Percentiles rank a stretch among this genome's conserved stretches.
Conservation (phyloP, 2,888 invertebrate genomes). For the Eudemis profundana region DNA sequence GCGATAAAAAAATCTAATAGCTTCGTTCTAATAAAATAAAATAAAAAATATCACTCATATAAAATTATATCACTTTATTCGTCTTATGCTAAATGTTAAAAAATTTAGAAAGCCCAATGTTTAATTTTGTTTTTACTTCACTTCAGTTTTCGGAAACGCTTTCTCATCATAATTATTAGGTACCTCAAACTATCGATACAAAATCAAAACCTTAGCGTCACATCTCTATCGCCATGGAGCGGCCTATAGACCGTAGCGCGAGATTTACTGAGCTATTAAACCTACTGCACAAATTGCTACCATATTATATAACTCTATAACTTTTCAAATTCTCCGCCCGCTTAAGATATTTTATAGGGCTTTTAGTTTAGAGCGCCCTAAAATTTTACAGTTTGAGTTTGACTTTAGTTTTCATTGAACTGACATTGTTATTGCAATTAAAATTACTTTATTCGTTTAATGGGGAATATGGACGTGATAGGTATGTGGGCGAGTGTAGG, state of each 20-base stretch:
- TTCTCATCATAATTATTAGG: not conserved
- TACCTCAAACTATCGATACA: constrained; percentile 45
- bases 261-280: constrained; percentile 80
- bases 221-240: constrained; percentile 60
- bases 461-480: too few species aligned
- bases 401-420: not conserved
- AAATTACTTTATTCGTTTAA: too few species aligned
- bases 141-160: too few species aligned
- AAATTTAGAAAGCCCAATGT: too few species aligned
- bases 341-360: constrained; percentile 41
- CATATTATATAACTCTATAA: constrained; percentile 69
- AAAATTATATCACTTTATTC: too few species aligned
- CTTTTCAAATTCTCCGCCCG: constrained; percentile 57
- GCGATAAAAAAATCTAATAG: too few species aligned
- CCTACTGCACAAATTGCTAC: constrained; percentile 70
- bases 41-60: too few species aligned
- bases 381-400: constrained; percentile 28
- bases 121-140: too few species aligned
- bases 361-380: constrained; percentile 11
- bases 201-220: constrained; percentile 47
- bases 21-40: too few species aligned
- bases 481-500: too few species aligned
- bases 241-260: constrained; percentile 69
- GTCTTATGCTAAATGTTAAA: too few species aligned
- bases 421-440: not conserved